These are phyloP conservation scores for Noctua janthina DNA, from an alignment of 2,888 invertebrate species.

Conservation along the genomic window DNA sequence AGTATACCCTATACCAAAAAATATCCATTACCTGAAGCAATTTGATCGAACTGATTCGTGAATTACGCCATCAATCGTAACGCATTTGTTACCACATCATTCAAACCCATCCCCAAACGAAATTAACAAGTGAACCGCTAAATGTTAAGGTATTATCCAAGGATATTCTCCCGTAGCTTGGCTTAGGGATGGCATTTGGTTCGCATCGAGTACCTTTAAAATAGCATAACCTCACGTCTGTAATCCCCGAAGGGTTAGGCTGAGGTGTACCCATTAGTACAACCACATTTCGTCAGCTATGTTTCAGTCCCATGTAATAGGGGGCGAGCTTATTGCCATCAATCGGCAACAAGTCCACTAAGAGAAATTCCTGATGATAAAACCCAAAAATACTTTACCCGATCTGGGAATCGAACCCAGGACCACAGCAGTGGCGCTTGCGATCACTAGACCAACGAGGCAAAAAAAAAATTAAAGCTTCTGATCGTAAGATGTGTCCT, in stretches of 20 bases:
- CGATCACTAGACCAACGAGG: too few species aligned
- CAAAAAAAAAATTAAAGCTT: neutral
- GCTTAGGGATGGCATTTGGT: conserved; percentile 35
- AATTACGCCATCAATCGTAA: conserved; percentile 39
- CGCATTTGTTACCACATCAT: conserved; percentile 49
- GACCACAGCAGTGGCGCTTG: too few species aligned
- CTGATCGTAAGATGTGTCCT: neutral
- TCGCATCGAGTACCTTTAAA: neutral
- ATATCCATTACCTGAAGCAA: conserved; percentile 6
- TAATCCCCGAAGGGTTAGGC: too few species aligned
- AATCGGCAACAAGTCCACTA: too few species aligned
- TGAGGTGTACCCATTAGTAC: too few species aligned
- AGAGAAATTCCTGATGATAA: too few species aligned
- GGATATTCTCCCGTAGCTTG: conserved; percentile 35
- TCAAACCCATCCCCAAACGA: conserved; percentile 42
- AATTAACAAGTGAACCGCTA: conserved; percentile 53
- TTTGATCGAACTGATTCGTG: conserved; percentile 22
- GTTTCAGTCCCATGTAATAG: too few species aligned
- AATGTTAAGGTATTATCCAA: conserved; percentile 54
- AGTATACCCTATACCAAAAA: neutral
- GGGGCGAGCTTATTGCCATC: too few species aligned
- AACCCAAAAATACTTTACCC: too few species aligned
- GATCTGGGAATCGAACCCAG: too few species aligned
- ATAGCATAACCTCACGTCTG: too few species aligned
- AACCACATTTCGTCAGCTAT: too few species aligned